Evolutionary conservation across 2,888 invertebrate species (phyloP).

Genomic region (Corbicula japonica): DNA sequence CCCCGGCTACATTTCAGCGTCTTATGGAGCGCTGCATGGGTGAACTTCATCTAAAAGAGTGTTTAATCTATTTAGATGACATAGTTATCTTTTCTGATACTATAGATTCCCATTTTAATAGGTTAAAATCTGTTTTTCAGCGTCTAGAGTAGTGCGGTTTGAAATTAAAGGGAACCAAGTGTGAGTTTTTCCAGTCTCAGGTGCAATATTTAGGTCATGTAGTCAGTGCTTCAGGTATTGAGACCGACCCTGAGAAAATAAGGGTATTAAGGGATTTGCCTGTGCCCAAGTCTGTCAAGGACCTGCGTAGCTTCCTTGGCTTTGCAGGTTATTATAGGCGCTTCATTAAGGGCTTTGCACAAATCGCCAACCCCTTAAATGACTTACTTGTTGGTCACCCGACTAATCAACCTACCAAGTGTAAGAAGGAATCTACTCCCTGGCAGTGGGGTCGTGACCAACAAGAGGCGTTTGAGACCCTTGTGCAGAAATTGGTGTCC

Average conservation of each 20-base stretch:
- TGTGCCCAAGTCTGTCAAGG: constrained; percentile 31
- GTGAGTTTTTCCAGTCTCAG: constrained; percentile 35
- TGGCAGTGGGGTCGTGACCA: constrained; percentile 34
- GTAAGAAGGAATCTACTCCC: constrained; percentile 12
- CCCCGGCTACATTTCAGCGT: constrained; percentile 1
- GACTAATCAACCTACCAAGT: neutral
- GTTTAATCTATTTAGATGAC: constrained; percentile 13
- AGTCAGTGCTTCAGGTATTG: constrained; percentile 28
- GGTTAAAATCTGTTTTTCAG: constrained; percentile 11
- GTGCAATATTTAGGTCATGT: constrained; percentile 41
- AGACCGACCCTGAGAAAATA: constrained; percentile 45
- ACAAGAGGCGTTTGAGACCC: constrained; percentile 35
- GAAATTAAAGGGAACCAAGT: constrained; percentile 18
- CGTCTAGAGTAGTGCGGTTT: neutral
- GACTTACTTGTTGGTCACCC: constrained; percentile 49
- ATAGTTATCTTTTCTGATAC: neutral
- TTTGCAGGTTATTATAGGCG: constrained; percentile 47
- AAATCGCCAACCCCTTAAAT: constrained; percentile 50
- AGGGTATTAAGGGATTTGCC: constrained; percentile 37
- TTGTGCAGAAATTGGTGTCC: constrained; percentile 36
- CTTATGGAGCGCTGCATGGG: constrained; percentile 8
- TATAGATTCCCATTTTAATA: neutral
- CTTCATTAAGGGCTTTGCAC: constrained; percentile 45
- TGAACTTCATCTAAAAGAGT: constrained; percentile 2
- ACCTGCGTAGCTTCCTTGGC: constrained; percentile 40